These are phyloP conservation scores for Hoplias malabaricus DNA, from an alignment of 2,113 vertebrate genomes.

Conservation along the genomic window DNA sequence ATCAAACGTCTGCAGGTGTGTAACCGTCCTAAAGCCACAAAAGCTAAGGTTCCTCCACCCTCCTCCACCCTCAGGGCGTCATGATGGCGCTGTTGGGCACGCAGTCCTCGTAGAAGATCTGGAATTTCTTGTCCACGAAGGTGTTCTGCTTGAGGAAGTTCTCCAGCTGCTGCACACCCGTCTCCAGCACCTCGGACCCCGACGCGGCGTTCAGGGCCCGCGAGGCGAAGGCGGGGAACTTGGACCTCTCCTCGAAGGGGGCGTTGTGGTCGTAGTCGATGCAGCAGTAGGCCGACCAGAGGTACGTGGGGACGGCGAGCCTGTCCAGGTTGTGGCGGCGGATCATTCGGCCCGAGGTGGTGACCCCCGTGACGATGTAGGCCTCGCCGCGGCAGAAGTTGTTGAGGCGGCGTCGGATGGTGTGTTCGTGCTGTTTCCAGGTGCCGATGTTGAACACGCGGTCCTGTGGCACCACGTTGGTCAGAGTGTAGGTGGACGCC, in stretches of 20 bases:
- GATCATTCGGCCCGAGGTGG: conserved; percentile 62
- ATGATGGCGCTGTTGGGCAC: conserved; percentile 9
- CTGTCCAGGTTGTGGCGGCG: conserved; percentile 63
- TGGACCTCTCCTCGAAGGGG: conserved; percentile 60
- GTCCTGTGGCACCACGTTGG: conserved; percentile 76
- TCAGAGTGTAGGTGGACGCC: conserved; percentile 76
- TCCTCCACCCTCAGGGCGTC: too few species aligned
- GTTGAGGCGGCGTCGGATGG: conserved; percentile 64
- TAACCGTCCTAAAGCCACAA: too few species aligned
- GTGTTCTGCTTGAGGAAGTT: conserved; percentile 60
- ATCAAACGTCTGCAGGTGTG: too few species aligned
- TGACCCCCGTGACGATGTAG: conserved; percentile 64
- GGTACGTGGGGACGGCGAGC: conserved; percentile 63
- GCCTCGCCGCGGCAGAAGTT: conserved; percentile 67
- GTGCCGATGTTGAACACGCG: conserved; percentile 68
- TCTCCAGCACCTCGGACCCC: conserved; percentile 57
- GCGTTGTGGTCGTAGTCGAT: conserved; percentile 65
- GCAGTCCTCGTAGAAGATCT: conserved; percentile 38
- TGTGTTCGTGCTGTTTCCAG: conserved; percentile 72
- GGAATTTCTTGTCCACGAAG: conserved; percentile 36
- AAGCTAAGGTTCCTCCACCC: too few species aligned
- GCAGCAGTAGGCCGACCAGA: conserved; percentile 73
- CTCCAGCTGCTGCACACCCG: conserved; percentile 62
- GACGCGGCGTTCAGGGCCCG: conserved; percentile 60
- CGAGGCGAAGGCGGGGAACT: conserved; percentile 63